Conservation (phyloP, 2,888 invertebrate genomes). For the Orthosia incerta region DNA sequence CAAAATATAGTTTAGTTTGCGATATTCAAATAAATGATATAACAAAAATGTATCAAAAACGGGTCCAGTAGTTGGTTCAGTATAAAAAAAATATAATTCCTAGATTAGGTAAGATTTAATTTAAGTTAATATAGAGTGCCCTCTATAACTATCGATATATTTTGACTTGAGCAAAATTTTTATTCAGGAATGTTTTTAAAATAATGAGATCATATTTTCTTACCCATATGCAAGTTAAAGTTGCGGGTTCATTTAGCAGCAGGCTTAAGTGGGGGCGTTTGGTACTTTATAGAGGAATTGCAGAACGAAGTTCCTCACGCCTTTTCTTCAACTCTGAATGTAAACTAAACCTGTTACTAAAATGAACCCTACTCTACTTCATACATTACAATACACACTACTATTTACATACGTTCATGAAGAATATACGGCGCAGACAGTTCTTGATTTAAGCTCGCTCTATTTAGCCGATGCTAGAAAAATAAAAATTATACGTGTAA, state of each 20-base stretch:
- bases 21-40: conserved; percentile 7
- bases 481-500: background rate
- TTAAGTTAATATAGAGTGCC: conserved; percentile 21
- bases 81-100: background rate
- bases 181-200: conserved; percentile 37
- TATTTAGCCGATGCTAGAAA: conserved; percentile 59
- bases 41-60: conserved; percentile 33
- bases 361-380: conserved; percentile 12
- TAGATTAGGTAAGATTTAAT: conserved; percentile 30
- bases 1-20: background rate
- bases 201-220: conserved; percentile 49
- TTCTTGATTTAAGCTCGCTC: conserved; percentile 1
- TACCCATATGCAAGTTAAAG: background rate
- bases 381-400: conserved; percentile 12
- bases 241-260: conserved; percentile 24
- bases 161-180: conserved; percentile 52
- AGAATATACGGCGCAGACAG: background rate
- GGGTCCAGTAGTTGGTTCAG: conserved; percentile 4
- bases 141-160: conserved; percentile 35
- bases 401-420: conserved; percentile 12
- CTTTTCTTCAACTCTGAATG: no score
- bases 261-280: background rate
- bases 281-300: background rate
- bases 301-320: no score
- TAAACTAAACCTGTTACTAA: conserved; percentile 14